These are phyloP conservation scores for Agapetus fuscipes DNA, from an alignment of 2,888 invertebrate genomes.

Conservation along the genomic window DNA sequence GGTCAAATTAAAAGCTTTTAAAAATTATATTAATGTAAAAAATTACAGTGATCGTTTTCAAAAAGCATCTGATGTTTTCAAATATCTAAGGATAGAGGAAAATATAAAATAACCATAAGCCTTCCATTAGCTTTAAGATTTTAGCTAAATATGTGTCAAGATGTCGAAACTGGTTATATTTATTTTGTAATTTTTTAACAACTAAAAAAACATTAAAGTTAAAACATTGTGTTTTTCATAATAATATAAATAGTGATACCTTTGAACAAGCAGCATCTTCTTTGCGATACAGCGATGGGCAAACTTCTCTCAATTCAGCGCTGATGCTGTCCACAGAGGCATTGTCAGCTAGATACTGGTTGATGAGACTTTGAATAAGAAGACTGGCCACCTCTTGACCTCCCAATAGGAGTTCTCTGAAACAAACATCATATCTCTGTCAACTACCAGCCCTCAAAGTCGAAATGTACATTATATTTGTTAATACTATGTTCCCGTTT, in stretches of 20 bases:
- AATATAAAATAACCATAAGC: too few relatives aligned
- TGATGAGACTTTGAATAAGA: slow-evolving; percentile 76
- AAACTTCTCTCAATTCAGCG: slow-evolving; percentile 74
- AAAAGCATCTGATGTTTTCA: too few relatives aligned
- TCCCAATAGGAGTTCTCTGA: slow-evolving; percentile 64
- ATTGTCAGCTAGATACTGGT: slow-evolving; percentile 89
- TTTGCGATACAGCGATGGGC: slow-evolving; percentile 85
- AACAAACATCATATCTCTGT: slow-evolving; percentile 44
- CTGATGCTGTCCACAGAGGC: slow-evolving; percentile 92
- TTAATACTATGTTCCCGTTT: too few relatives aligned
- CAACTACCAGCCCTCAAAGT: too few relatives aligned
- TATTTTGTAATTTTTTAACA: too few relatives aligned
- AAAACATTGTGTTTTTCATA: neutral
- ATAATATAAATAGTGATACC: slow-evolving; percentile 46
- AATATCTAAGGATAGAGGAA: too few relatives aligned
- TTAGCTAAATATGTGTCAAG: too few relatives aligned
- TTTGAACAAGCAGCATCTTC: slow-evolving; percentile 96
- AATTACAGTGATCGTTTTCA: neutral
- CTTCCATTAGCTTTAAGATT: too few relatives aligned
- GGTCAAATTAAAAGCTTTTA: slow-evolving; percentile 3
- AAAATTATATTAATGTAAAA: neutral
- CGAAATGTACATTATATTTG: too few relatives aligned
- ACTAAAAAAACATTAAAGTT: neutral
- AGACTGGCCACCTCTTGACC: slow-evolving; percentile 58
- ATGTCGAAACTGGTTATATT: too few relatives aligned